Percentiles rank a stretch among this genome's conserved stretches.
These are phyloP conservation scores for Uropsilus gracilis DNA, from an alignment of 2,113 vertebrate species.

Conservation along the genomic window DNA sequence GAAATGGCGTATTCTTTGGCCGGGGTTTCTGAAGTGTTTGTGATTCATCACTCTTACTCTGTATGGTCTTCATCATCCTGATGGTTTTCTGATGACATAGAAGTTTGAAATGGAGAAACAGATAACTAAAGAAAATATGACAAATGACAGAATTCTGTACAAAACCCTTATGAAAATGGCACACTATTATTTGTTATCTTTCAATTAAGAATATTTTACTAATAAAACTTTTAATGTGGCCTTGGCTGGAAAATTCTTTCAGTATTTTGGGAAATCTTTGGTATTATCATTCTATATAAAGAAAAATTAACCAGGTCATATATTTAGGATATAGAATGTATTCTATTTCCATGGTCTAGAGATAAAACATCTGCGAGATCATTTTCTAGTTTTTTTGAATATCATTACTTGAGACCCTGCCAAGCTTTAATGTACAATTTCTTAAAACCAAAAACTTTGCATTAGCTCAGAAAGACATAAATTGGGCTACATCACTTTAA, in stretches of 20 bases:
- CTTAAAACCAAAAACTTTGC: not conserved
- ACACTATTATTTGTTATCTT: constrained; percentile 20
- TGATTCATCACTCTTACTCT: constrained; percentile 13
- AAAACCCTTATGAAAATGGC: not conserved
- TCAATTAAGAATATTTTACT: constrained; percentile 32
- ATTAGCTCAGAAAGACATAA: constrained; percentile 29
- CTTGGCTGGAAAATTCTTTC: not conserved
- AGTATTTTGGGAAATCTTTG: not conserved
- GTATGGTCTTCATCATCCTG: constrained; percentile 31
- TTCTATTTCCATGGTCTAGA: not conserved
- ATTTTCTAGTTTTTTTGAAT: constrained; percentile 56
- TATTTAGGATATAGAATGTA: not conserved
- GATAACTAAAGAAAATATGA: not conserved
- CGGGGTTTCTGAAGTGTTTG: not conserved
- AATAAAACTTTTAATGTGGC: not conserved
- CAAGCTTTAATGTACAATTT: constrained; percentile 62
- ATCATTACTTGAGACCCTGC: constrained; percentile 49
- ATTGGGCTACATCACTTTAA: not conserved
- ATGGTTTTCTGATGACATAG: not conserved
- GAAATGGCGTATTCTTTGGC: constrained; percentile 21
- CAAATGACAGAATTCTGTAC: not conserved
- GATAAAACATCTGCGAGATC: constrained; percentile 59
- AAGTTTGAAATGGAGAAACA: constrained; percentile 3
- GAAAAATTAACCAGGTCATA: constrained; percentile 7
- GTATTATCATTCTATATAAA: not conserved